Evolutionary conservation across 1,140 invertebrate species (phyloP), one percentile per base, ranked within the genome.

Genomic region (Centruroides sculpturatus): DNA sequence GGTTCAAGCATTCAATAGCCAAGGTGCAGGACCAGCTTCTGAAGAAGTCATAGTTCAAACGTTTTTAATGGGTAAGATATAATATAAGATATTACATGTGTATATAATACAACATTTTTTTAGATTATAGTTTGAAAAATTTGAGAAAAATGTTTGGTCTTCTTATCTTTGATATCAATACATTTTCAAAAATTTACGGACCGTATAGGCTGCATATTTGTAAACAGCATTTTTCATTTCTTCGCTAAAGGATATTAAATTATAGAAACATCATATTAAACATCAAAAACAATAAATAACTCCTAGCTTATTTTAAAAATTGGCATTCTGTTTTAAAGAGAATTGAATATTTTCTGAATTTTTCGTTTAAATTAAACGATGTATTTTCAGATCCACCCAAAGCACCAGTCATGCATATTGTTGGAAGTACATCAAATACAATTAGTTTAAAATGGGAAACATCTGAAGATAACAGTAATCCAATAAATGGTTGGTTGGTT

Each of bases 1-100:
- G 4, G 66, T 76, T 4, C 74, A 76, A 64, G 73, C 72, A 47
- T 76, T 69, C 63, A 76, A 76, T 61, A 63, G 64, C 3, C 71
- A 75, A 59, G 79, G 79, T 4, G 70, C 73, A 13, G 88, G 89
- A 36, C 89, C 89, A 4, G 73, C 84, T 0, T 86, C 85, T 0
- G 83, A 86, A 55, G 82, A 85, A 51, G 77, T 83, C 0, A 77
- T 81, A 0, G 83, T 84, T 0, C 83, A 86, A 68, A 90, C 87
- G n/a, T 76, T 87, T 59, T 57, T 59, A 54, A 59, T 62, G 59
- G 61, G 61, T 41, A 41, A 41, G 41, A 41, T 6, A 8, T 0
- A 47, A 41, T 23, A 23, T 23, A 23, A 23, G 23, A 23, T 23
- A 23, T 35, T 36, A 12, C 41, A 56, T 56, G 8, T 10, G 1